These are phyloP conservation scores for Bucco capensis DNA, from an alignment of 2,113 vertebrate species.

Conservation along the genomic window DNA sequence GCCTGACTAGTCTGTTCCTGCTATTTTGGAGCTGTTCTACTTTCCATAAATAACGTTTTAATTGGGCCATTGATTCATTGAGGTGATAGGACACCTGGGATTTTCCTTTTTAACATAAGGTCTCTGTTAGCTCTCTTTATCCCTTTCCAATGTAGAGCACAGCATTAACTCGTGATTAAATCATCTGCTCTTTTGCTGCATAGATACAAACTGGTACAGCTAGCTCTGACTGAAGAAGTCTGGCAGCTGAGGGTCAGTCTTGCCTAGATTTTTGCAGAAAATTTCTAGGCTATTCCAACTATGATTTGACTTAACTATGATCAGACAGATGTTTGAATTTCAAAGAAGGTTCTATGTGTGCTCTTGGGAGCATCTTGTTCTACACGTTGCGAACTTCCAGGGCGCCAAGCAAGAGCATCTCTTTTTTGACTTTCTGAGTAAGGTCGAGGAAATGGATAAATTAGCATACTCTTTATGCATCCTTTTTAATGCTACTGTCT, in stretches of 20 bases:
- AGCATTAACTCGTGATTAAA: background rate
- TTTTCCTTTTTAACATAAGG: background rate
- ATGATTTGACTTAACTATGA: fast-evolving
- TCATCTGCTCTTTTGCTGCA: background rate
- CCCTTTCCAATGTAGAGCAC: background rate
- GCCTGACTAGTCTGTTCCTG: background rate
- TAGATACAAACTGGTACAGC: fast-evolving
- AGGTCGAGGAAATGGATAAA: background rate
- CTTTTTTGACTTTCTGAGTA: background rate
- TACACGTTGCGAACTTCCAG: background rate
- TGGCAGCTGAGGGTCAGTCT: background rate
- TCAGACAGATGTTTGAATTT: background rate
- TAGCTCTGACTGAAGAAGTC: background rate
- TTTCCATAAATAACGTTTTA: slow-evolving; percentile 4
- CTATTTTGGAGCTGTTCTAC: background rate
- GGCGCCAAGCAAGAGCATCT: background rate
- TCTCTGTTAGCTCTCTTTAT: background rate
- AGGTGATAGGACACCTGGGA: background rate
- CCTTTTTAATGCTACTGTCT: background rate
- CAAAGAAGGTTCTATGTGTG: background rate
- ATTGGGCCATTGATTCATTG: background rate
- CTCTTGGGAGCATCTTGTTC: background rate
- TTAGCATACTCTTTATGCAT: background rate
- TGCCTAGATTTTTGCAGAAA: background rate
- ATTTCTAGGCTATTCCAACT: background rate